Base-by-base conservation (phyloP, 2,888 invertebrate species). In the Drosophila suboccidentalis region DNA sequence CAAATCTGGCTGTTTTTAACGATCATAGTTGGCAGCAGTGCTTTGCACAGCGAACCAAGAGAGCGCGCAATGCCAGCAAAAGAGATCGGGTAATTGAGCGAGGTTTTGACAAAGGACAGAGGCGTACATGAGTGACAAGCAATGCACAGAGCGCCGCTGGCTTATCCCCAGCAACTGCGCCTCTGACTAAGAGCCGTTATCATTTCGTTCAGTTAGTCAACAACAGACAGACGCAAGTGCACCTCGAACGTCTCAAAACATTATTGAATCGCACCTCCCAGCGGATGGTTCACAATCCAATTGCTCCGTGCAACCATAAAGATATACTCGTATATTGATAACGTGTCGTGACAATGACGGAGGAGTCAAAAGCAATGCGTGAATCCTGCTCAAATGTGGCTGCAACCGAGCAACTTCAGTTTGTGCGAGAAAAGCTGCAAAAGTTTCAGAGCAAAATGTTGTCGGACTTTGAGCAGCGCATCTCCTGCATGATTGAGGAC, bases 401-500 rank as follows among this genome's bases (percentile, higher is more conserved):
- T 32, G 38, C 13, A 1, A 9, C 36, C 5, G 66, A 74, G 29
- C 89, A 81, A 76, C 41, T 77, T 13, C 59, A 81, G 3, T 80
- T 87, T 59, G 76, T 91, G 57, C 85, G 80, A 46, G 82, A 88
- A 9, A 90, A 85, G 32, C 55, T 91, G 60, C 80, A 90, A 79
- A 80, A 70, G 26, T 90, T 92, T 57, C 91, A 90, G 50, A 62
- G 68, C 2, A 83, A 71, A 29, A 77, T 92, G 34, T 29, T 92
- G 44, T 61, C 73, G 47, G 92, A 93, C 26, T 87, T 92, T 6
- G 87, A 92, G 19, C 88, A 83, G 60, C 90, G 92, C 19, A 81
- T 93, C 29, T 83, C 87, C 15, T 80, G 71, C 38, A 89, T 91
- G 82, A 89, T 92, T 29, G 92, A 93, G 61, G 91, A 92, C 53